Conservation (phyloP, 2,113 vertebrate species). For the Corythaeola cristata region DNA sequence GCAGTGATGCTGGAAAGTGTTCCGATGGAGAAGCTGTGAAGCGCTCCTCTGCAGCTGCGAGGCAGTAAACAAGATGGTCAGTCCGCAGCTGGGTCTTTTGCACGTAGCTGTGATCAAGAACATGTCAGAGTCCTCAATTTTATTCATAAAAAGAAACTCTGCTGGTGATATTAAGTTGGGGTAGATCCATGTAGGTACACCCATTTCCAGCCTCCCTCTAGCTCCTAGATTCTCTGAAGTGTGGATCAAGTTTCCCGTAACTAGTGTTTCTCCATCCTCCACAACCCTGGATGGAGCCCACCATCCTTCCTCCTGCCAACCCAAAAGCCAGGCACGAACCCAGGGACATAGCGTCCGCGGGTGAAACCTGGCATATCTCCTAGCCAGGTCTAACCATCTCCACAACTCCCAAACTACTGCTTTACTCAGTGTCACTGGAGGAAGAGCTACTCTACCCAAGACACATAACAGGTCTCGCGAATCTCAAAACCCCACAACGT, state of each 20-base stretch:
- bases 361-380: background rate
- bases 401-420: background rate
- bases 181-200: background rate
- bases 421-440: background rate
- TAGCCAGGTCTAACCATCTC: background rate
- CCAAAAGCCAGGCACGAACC: background rate
- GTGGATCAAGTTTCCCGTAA: accelerated
- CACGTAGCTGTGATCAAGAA: background rate
- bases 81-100: background rate
- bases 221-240: background rate
- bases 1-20: accelerated
- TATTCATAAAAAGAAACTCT: background rate
- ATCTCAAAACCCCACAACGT: background rate
- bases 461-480: background rate
- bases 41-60: accelerated
- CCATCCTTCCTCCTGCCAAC: background rate
- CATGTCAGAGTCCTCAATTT: background rate
- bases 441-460: background rate
- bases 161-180: background rate
- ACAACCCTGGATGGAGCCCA: background rate
- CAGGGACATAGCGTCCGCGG: background rate
- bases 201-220: background rate
- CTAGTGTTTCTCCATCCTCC: background rate
- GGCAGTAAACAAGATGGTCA: background rate
- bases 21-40: background rate